Evolutionary conservation across 1,140 invertebrate genomes (phyloP), one percentile per base, ranked within the genome.

Genomic region (Melitaea cinxia): DNA sequence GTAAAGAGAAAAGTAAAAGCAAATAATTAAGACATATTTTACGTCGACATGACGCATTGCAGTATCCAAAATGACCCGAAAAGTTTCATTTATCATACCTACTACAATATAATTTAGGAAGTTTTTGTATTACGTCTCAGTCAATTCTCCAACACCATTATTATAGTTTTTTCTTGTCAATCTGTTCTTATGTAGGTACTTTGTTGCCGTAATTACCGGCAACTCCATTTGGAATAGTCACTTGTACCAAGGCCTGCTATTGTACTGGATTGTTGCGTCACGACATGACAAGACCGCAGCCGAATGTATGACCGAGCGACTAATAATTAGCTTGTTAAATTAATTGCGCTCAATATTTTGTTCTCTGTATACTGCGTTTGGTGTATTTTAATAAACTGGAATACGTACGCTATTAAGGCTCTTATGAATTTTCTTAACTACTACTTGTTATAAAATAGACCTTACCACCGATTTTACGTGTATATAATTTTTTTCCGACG

Each of bases 261-360:
- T 85, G 82, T 85, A 74, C 61, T 60, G 68, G 73, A 70, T 76
- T 74, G 68, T 82, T 80, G 77, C 78, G 77, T 84, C 82, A 88
- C 78, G 70, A 77, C 65, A 73, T 72, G 68, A 73, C 68, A 67
- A 68, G 66, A 77, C 68, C 70, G 64, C 71, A 69, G 50, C 60
- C 49, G 39, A 68, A 54, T 75, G 63, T 71, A 66, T 67, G 68
- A 69, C 70, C 72, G 75, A 80, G 62, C 59, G 63, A 74, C 74
- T 80, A 84, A 85, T 83, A 76, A 75, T 73, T 58, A 54, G 70
- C 76, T 81, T 71, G 78, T 82, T 80, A 77, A 70, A 80, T 83
- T 82, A 80, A 85, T 83, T 78, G 74, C 68, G 47, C 62, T 65
- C 60, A 30, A 49, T 47, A 49, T 49, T 58, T 58, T 49, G 56